Evolutionary conservation across 1,140 invertebrate species (phyloP).

Genomic region (Bombus sylvicola): DNA sequence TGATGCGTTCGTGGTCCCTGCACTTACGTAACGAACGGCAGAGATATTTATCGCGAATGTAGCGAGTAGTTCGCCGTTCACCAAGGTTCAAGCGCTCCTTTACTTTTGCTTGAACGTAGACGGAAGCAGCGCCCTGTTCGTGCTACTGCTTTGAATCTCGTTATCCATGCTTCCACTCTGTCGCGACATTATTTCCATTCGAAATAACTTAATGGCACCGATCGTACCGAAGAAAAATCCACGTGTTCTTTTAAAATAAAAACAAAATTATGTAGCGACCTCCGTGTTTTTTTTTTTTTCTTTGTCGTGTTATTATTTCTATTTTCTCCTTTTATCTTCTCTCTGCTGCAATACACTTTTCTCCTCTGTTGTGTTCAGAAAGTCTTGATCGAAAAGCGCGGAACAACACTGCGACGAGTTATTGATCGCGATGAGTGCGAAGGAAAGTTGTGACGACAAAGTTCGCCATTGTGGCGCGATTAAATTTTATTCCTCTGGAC

Average conservation of each 20-base stretch:
- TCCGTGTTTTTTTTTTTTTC: not conserved
- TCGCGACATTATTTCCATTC: slow-evolving; percentile 18
- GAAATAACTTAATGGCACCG: slow-evolving; percentile 26
- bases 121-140: not conserved
- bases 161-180: slow-evolving; percentile 21
- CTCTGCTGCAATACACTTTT: not conserved
- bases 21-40: slow-evolving; percentile 17
- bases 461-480: slow-evolving; percentile 24
- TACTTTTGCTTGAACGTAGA: slow-evolving; percentile 8
- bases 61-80: slow-evolving; percentile 11
- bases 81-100: slow-evolving; percentile 1
- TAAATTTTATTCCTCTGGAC: slow-evolving; percentile 31
- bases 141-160: slow-evolving; percentile 12
- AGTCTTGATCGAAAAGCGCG: not conserved
- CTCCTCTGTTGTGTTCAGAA: not conserved
- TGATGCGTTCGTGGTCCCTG: not conserved
- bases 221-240: slow-evolving; percentile 8
- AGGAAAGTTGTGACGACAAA: slow-evolving; percentile 1
- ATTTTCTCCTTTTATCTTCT: not conserved
- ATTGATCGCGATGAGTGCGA: slow-evolving; percentile 41
- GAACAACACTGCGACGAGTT: not conserved
- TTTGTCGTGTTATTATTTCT: not conserved
- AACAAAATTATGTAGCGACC: no score
- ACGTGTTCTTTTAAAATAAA: not conserved
- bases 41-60: slow-evolving; percentile 28